Base-by-base conservation (phyloP, 2,797 vertebrate species). In the Spea hammondii region DNA sequence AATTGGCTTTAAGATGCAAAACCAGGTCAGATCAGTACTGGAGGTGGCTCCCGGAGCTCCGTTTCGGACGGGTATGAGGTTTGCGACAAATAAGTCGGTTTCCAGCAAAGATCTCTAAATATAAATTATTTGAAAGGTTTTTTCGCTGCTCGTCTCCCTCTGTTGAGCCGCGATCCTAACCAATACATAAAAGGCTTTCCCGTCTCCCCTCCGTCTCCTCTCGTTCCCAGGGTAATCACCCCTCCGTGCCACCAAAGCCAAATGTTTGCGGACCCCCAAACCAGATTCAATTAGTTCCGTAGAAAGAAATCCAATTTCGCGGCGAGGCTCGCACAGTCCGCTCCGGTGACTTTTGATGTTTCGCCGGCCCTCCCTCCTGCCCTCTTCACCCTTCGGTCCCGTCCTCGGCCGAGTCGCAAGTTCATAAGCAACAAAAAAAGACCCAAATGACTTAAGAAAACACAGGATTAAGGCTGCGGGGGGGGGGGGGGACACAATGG, bases 331-430 rank as follows among this genome's bases (percentile, higher is more conserved):
- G 85, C 86, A 86, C 87, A 88, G 88, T 83, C 86, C 82, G 86
- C 87, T 14, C 84, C 88, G 86, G 85, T 44, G 84, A 83, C 88
- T 89, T 93, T 92, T 93, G 91, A 93, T 92, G 91, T 91, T 84
- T 87, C 87, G 88, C 87, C 88, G 87, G 90, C 91, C 91, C 50
- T 44, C 68, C 14, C 60, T 7, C 60, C 9, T 45, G 1, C 64
- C 64, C 13, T 11, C 44, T 13, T 4, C 46, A 44, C 14, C 17
- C 8, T 9, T 8, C 1, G 44, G 45, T 45, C 13, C 76, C 86
- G 53, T 72, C 86, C 91, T 92, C 91, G 89, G 85, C 89, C 89
- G 82, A 90, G 90, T 91, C 90, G 88, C 91, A 91, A 93, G 92
- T 93, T 93, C 91, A 93, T 92, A 92, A 92, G 91, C 62, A 11